phyloP scores from a whole-genome alignment of 1,140 invertebrate species.

The Zaprionus lachaisei region DNA sequence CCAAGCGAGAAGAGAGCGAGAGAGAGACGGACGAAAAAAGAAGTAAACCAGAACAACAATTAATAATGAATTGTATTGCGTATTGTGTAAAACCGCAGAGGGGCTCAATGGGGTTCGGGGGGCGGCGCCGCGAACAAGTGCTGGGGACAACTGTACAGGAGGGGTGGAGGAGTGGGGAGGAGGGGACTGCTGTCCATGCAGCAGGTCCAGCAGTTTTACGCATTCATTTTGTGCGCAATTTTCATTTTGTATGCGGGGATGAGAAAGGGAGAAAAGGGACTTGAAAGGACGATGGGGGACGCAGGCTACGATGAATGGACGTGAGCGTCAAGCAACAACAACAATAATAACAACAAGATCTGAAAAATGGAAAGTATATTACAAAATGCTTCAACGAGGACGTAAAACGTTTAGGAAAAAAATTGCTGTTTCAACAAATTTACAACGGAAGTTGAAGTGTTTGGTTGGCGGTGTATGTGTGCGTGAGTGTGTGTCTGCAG shows the following conservation, averaged over 20 bases:
- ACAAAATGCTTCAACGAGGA: slow-evolving; percentile 62
- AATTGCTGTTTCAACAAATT: slow-evolving; percentile 83
- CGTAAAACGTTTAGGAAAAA: slow-evolving; percentile 74
- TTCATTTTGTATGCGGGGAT: slow-evolving; percentile 27
- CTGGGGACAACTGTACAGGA: slow-evolving; percentile 5
- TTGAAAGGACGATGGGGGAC: slow-evolving; percentile 45
- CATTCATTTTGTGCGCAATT: slow-evolving; percentile 65
- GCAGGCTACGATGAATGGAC: slow-evolving; percentile 63
- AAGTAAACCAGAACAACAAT: slow-evolving; percentile 75
- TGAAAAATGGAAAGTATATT: slow-evolving; percentile 77
- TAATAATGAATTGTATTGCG: slow-evolving; percentile 82
- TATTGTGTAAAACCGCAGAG: slow-evolving; percentile 75
- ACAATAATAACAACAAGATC: slow-evolving; percentile 26
- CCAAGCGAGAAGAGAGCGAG: slow-evolving; percentile 15
- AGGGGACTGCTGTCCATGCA: background rate
- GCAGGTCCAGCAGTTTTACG: slow-evolving; percentile 59
- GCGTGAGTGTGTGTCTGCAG: slow-evolving; percentile 14
- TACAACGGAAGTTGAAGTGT: slow-evolving; percentile 80
- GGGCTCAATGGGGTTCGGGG: slow-evolving; percentile 6
- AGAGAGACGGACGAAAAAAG: slow-evolving; percentile 13
- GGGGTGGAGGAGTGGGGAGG: background rate
- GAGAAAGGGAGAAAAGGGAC: background rate
- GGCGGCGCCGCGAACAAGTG: background rate
- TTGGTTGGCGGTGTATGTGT: slow-evolving; percentile 39
- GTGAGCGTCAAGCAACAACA: slow-evolving; percentile 59